Evolutionary conservation across 2,113 vertebrate genomes (phyloP).

Genomic region (Myrmecobius fasciatus): DNA sequence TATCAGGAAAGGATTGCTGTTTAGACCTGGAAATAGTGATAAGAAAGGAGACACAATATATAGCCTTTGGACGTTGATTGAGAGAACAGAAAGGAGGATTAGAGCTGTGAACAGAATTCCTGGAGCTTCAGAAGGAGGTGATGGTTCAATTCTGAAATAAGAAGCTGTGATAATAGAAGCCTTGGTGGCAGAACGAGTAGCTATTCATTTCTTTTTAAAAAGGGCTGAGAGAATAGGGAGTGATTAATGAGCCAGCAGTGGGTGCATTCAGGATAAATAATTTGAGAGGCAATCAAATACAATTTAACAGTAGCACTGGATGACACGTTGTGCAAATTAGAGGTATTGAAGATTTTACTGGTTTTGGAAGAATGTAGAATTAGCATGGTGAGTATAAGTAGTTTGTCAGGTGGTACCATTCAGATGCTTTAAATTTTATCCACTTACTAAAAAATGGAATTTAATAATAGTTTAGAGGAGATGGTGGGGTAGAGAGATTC

Average conservation of each 20-base stretch:
- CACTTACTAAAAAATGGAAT: background rate
- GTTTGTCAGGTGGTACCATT: background rate
- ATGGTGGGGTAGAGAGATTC: background rate
- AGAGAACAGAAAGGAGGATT: background rate
- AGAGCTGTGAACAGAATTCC: conserved; percentile 10
- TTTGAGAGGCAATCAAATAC: conserved; percentile 46
- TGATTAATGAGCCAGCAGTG: conserved; percentile 42
- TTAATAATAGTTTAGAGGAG: background rate
- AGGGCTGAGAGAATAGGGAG: conserved; percentile 33
- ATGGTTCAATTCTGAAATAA: background rate
- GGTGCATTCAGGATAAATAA: conserved; percentile 25
- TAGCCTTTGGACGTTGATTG: background rate
- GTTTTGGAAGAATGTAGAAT: conserved; percentile 9
- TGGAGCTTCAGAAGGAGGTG: background rate
- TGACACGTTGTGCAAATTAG: conserved; percentile 26
- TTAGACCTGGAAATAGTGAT: background rate
- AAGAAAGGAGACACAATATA: background rate
- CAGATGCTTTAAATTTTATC: background rate
- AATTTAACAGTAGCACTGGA: conserved; percentile 37
- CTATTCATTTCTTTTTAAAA: conserved; percentile 42
- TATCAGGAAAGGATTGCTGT: conserved; percentile 1
- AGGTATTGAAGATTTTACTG: conserved; percentile 5
- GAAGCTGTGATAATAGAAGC: conserved; percentile 15
- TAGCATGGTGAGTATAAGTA: background rate
- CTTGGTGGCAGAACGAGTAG: background rate